Conservation (phyloP, 2,888 invertebrate genomes). For the Dolichopus griseipennis region DNA sequence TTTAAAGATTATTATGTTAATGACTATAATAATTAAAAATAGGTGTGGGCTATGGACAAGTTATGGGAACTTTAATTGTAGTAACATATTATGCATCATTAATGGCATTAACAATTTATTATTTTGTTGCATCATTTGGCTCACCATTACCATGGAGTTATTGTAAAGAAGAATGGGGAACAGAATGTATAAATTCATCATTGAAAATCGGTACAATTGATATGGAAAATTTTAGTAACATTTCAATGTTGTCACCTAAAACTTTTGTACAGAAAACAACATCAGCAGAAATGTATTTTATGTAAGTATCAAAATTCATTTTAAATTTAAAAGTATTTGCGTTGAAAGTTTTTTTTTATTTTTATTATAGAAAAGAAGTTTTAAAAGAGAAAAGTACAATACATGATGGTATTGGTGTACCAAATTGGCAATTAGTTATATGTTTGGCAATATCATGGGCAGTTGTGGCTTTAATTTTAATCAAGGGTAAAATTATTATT, state of each 20-base stretch:
- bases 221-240: not conserved
- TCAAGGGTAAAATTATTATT: constrained; percentile 40
- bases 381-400: constrained; percentile 46
- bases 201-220: constrained; percentile 18
- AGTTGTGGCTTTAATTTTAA: constrained; percentile 46
- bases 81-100: constrained; percentile 58
- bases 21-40: not conserved
- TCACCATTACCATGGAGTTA: constrained; percentile 54
- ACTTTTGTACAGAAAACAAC: constrained; percentile 27
- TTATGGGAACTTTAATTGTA: constrained; percentile 48
- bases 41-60: constrained; percentile 53
- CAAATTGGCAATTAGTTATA: constrained; percentile 48
- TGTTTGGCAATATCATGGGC: constrained; percentile 49
- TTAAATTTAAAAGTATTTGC: too few relatives aligned
- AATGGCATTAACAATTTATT: constrained; percentile 57
- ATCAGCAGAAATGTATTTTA: constrained; percentile 43
- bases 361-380: constrained; percentile 44
- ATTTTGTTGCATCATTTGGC: constrained; percentile 54
- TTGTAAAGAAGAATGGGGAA: constrained; percentile 49
- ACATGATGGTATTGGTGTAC: constrained; percentile 48
- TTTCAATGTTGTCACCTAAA: not conserved
- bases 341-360: not conserved
- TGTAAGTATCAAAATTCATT: constrained; percentile 31
- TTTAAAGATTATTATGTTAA: not conserved
- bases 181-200: constrained; percentile 36